These are phyloP conservation scores for Tyrannus savana DNA, from an alignment of 2,113 vertebrate genomes.

Conservation along the genomic window DNA sequence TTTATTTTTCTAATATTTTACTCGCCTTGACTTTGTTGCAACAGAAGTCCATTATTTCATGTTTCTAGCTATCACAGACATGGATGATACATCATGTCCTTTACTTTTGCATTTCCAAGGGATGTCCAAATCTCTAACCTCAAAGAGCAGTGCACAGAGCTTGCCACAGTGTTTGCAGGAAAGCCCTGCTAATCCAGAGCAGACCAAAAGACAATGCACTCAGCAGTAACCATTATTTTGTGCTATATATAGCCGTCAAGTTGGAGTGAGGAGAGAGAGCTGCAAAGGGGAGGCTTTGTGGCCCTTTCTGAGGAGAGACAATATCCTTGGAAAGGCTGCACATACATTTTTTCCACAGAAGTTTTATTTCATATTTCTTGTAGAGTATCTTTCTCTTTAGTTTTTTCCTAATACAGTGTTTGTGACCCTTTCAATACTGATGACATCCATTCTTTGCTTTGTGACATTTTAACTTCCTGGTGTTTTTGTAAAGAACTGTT, in stretches of 20 bases:
- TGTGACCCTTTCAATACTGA: not conserved
- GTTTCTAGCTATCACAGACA: not conserved
- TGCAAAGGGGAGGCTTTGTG: not conserved
- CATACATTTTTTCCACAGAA: not conserved
- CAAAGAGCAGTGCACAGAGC: not conserved
- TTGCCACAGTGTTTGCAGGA: not conserved
- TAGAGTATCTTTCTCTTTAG: not conserved
- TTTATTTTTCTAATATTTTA: not conserved
- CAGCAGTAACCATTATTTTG: not conserved
- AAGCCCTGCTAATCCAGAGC: not conserved
- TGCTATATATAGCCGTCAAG: fast-evolving
- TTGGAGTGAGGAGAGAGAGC: not conserved
- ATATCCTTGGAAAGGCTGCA: not conserved
- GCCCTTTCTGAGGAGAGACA: not conserved
- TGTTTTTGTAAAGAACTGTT: not conserved
- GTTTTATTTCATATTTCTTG: not conserved
- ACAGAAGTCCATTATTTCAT: not conserved
- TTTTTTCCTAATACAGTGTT: not conserved
- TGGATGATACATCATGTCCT: not conserved
- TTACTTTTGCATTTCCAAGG: not conserved
- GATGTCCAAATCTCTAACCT: not conserved
- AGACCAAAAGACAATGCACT: not conserved
- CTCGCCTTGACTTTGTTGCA: not conserved
- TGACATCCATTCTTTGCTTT: not conserved
- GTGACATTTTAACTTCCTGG: not conserved